A percentile compares a stretch with the other conserved stretches of the same genome.
Conservation (phyloP, 2,113 vertebrate genomes). For the Stictonetta naevosa region DNA sequence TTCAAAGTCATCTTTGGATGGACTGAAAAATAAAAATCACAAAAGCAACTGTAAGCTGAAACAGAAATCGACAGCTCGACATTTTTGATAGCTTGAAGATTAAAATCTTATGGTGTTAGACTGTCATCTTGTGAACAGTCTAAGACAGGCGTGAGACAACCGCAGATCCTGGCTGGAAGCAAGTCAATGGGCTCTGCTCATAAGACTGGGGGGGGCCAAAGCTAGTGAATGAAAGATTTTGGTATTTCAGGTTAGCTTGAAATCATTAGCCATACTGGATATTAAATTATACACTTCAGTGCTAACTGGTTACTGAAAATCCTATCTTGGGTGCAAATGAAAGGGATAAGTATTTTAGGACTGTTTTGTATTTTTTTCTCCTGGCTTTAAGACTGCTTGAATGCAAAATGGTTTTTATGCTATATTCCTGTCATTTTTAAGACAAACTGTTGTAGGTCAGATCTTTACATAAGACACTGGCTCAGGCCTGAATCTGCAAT, state of each 20-base stretch:
- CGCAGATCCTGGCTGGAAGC: background rate
- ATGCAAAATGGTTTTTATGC: background rate
- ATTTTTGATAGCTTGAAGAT: slow-evolving; percentile 9
- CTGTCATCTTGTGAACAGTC: slow-evolving; percentile 48
- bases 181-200: background rate
- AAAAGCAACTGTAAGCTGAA: slow-evolving; percentile 10
- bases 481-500: background rate
- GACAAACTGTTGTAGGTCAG: background rate
- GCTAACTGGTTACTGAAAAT: slow-evolving; percentile 6
- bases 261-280: background rate
- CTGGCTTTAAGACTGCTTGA: background rate
- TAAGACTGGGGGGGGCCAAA: background rate
- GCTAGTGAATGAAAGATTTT: background rate
- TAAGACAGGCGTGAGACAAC: background rate
- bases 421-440: background rate
- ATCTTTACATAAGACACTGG: background rate
- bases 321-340: background rate
- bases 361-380: background rate
- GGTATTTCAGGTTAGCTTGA: background rate
- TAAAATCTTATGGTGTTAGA: slow-evolving; percentile 30
- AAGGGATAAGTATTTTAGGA: background rate
- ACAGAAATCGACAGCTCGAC: background rate
- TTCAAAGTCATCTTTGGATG: slow-evolving; percentile 39
- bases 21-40: slow-evolving; percentile 21
- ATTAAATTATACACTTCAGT: background rate